These are phyloP conservation scores for Eucera pruinosa DNA, from an alignment of 2,888 invertebrate species.

Conservation along the genomic window DNA sequence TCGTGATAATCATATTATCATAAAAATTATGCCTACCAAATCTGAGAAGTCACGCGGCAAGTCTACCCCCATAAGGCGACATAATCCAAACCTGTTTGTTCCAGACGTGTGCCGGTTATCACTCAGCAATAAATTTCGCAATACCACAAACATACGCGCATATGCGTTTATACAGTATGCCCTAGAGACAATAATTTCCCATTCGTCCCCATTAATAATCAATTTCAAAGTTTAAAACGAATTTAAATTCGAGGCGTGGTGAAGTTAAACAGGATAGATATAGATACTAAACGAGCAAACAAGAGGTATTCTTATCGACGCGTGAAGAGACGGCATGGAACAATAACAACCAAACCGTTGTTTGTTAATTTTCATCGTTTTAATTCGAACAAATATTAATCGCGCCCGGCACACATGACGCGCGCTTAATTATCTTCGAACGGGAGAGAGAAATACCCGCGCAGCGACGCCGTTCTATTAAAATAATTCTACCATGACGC, in stretches of 20 bases:
- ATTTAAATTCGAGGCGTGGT: neutral
- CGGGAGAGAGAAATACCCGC: neutral
- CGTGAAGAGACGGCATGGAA: neutral
- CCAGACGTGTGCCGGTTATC: no score
- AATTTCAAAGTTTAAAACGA: neutral
- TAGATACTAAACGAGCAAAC: conserved; percentile 3
- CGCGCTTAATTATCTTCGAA: no score
- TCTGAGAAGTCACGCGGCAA: no score
- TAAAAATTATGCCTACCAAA: no score
- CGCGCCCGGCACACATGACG: neutral
- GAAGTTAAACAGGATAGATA: neutral
- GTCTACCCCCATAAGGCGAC: no score
- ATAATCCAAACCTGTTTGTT: no score
- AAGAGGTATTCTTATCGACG: conserved; percentile 4
- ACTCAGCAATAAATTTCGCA: no score
- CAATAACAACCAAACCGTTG: conserved; percentile 1
- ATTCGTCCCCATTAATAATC: no score
- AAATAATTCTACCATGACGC: conserved; percentile 8
- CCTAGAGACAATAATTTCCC: no score
- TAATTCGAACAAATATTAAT: conserved; percentile 10
- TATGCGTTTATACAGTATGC: no score
- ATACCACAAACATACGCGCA: no score
- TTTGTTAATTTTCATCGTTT: neutral
- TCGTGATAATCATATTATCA: no score
- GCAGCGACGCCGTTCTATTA: neutral